These are phyloP conservation scores for Conus betulinus DNA, from an alignment of 1,140 invertebrate genomes.

Conservation along the genomic window DNA sequence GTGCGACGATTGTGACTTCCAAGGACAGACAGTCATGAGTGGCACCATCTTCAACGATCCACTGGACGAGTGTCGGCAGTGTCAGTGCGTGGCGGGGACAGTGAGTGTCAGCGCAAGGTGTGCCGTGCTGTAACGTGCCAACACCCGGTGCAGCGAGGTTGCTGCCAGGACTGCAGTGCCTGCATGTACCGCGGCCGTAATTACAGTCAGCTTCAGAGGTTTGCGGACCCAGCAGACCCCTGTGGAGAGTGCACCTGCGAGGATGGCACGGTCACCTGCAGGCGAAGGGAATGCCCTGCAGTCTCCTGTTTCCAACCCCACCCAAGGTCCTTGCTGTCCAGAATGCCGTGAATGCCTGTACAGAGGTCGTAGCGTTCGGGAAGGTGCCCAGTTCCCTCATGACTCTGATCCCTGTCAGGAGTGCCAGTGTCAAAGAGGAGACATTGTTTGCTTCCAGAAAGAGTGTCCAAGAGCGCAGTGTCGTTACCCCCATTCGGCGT, in stretches of 20 bases:
- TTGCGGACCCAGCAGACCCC: constrained; percentile 35
- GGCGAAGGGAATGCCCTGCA: constrained; percentile 50
- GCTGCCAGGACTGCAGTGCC: constrained; percentile 62
- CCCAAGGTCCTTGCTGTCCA: constrained; percentile 59
- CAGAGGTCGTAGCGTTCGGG: constrained; percentile 40
- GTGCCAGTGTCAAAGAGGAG: constrained; percentile 48
- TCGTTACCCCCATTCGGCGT: constrained; percentile 47
- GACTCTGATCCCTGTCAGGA: constrained; percentile 49
- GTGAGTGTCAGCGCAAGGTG: constrained; percentile 43
- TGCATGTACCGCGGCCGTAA: constrained; percentile 57
- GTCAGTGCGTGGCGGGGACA: constrained; percentile 50
- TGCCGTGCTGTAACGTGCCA: constrained; percentile 52
- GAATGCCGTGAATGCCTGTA: constrained; percentile 60
- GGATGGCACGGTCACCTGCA: constrained; percentile 52
- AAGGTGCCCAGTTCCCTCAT: constrained; percentile 34
- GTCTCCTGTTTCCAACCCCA: constrained; percentile 58
- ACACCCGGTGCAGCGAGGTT: constrained; percentile 51
- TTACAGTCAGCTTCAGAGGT: constrained; percentile 46
- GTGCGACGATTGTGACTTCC: constrained; percentile 63
- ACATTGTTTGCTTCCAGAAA: constrained; percentile 34
- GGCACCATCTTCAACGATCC: constrained; percentile 38
- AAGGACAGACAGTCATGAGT: constrained; percentile 28
- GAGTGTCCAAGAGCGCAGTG: constrained; percentile 51
- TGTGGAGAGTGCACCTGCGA: constrained; percentile 60
- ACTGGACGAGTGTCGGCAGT: constrained; percentile 52